Percentiles rank a stretch among this genome's conserved stretches.
Conservation (phyloP, 2,113 vertebrate genomes). For the Paracanthobrama guichenoti region DNA sequence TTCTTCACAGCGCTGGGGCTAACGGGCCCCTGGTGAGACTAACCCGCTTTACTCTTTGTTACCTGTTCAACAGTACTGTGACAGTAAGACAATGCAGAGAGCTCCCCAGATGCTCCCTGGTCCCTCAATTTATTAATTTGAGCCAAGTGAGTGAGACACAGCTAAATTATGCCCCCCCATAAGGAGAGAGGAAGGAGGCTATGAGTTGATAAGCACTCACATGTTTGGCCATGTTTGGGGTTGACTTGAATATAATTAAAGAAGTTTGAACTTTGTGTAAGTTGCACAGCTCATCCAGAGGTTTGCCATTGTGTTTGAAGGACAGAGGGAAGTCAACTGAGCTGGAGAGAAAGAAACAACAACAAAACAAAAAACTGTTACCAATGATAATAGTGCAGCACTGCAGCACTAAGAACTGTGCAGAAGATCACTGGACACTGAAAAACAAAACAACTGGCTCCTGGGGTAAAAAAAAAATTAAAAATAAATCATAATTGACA, state of each 20-base stretch:
- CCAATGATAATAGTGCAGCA: background rate
- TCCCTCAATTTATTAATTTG: conserved; percentile 47
- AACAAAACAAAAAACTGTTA: background rate
- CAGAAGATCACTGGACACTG: background rate
- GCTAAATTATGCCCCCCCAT: conserved; percentile 41
- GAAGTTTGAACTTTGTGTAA: conserved; percentile 59
- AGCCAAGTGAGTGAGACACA: background rate
- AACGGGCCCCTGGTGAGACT: conserved; percentile 25
- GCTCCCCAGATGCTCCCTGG: background rate
- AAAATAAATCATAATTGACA: too few relatives aligned
- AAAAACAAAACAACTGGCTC: too few relatives aligned
- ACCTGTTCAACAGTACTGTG: conserved; percentile 39
- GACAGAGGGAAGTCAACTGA: background rate
- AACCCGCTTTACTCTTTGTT: conserved; percentile 24
- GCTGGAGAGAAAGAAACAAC: background rate
- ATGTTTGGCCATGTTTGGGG: conserved; percentile 30
- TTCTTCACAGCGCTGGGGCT: conserved; percentile 56
- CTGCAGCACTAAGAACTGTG: background rate
- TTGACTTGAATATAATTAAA: conserved; percentile 67
- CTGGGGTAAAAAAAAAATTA: background rate
- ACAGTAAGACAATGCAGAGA: background rate
- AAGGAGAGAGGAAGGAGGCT: background rate
- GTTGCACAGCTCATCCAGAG: conserved; percentile 53
- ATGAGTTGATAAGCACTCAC: conserved; percentile 37
- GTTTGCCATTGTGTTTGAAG: conserved; percentile 44